phyloP scores from a whole-genome alignment of 2,797 vertebrate genomes.

The Macropodus opercularis region DNA sequence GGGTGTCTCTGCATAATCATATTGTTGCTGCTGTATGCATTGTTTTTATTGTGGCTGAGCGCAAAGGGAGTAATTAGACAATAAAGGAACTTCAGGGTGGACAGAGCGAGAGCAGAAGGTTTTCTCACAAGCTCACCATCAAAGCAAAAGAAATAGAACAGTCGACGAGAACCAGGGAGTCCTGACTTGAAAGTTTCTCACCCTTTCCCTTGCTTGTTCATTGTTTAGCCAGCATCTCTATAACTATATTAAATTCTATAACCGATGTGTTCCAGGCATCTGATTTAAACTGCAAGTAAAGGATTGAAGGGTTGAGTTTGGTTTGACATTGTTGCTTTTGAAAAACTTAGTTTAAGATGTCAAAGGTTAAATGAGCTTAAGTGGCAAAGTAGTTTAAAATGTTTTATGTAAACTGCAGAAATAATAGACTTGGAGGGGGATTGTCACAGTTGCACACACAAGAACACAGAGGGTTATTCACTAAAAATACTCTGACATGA shows the following conservation, averaged over 20 bases:
- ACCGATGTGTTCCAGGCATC: slow-evolving; percentile 47
- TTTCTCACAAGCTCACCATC: slow-evolving; percentile 51
- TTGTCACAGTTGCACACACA: slow-evolving; percentile 16
- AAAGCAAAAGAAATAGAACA: slow-evolving; percentile 16
- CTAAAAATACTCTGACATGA: slow-evolving; percentile 31
- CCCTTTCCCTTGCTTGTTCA: not conserved
- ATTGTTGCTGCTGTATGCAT: slow-evolving; percentile 40
- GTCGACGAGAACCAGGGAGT: not conserved
- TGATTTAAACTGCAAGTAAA: slow-evolving; percentile 19
- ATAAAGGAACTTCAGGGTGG: slow-evolving; percentile 44
- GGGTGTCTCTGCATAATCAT: slow-evolving; percentile 48
- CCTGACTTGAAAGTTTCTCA: not conserved
- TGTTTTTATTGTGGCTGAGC: slow-evolving; percentile 49
- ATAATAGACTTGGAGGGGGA: not conserved
- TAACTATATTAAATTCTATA: slow-evolving; percentile 28
- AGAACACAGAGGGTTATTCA: slow-evolving; percentile 38
- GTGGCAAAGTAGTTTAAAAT: not conserved
- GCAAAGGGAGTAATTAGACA: slow-evolving; percentile 46
- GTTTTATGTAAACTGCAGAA: not conserved
- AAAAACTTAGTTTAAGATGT: no score
- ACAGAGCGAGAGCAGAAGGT: slow-evolving; percentile 35
- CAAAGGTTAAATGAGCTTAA: no score
- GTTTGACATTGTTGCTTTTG: no score
- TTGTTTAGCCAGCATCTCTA: slow-evolving; percentile 3
- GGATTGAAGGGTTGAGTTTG: no score